These are phyloP conservation scores for Tipula helvola DNA, from an alignment of 2,888 invertebrate species.

Conservation along the genomic window DNA sequence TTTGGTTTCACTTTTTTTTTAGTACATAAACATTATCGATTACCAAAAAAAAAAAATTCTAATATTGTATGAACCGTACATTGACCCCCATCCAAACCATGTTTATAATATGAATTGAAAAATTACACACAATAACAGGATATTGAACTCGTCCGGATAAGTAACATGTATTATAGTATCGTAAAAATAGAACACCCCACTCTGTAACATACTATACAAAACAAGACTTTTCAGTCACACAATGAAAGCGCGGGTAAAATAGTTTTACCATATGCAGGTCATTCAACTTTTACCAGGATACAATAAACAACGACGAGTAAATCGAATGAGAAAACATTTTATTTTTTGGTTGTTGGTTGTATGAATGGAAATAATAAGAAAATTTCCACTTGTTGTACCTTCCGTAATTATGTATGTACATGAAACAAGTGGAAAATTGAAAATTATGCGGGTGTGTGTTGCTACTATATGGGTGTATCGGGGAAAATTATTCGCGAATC, in stretches of 20 bases:
- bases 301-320: background rate
- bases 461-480: background rate
- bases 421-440: background rate
- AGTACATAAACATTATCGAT: background rate
- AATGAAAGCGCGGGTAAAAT: background rate
- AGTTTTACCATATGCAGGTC: slow-evolving; percentile 4
- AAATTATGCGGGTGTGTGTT: background rate
- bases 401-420: background rate
- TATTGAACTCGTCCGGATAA: background rate
- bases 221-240: background rate
- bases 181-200: too few species aligned
- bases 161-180: background rate
- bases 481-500: background rate
- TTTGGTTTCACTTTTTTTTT: background rate
- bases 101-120: background rate
- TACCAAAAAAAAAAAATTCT: background rate
- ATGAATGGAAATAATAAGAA: background rate
- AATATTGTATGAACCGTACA: background rate
- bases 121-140: background rate
- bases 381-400: background rate
- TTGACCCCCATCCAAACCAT: background rate
- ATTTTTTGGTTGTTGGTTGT: background rate
- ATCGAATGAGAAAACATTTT: background rate
- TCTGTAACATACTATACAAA: too few species aligned
- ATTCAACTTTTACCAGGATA: slow-evolving; percentile 4